phyloP scores from a whole-genome alignment of 2,888 invertebrate species.

The Fragum sueziense region DNA sequence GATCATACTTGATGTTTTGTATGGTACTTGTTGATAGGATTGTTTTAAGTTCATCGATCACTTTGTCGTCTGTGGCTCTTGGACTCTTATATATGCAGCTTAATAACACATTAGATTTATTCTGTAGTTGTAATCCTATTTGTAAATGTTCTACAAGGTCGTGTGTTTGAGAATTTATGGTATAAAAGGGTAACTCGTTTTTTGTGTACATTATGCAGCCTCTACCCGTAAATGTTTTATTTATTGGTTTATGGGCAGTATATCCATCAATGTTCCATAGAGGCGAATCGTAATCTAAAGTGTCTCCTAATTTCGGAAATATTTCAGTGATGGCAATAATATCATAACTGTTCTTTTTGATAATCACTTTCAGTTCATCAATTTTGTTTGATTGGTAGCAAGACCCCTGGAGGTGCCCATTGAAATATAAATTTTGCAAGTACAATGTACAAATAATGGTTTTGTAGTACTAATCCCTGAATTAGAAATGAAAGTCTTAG shows the following conservation, averaged over 20 bases:
- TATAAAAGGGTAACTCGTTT: background rate
- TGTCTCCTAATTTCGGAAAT: background rate
- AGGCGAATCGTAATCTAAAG: slow-evolving; percentile 2
- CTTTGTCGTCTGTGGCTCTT: background rate
- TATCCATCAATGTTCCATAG: slow-evolving; percentile 6
- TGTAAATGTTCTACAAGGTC: background rate
- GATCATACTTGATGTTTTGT: background rate
- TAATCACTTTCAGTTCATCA: background rate
- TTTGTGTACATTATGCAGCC: background rate
- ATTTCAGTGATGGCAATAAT: background rate
- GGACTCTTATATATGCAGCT: background rate
- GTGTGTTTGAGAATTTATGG: background rate
- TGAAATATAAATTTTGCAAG: background rate
- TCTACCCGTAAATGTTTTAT: background rate
- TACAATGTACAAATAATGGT: no score
- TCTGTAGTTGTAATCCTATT: background rate
- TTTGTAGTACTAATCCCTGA: no score
- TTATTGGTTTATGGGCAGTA: background rate
- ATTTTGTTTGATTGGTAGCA: slow-evolving; percentile 3
- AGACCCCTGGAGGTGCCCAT: background rate
- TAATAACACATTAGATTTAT: background rate
- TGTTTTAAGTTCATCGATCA: background rate
- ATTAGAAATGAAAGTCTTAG: no score
- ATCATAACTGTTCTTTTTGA: background rate
- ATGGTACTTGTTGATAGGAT: background rate